A percentile compares a stretch with the other conserved stretches of the same genome.
Conservation (phyloP, 2,888 invertebrate genomes). For the Drosophila tanythrix region DNA sequence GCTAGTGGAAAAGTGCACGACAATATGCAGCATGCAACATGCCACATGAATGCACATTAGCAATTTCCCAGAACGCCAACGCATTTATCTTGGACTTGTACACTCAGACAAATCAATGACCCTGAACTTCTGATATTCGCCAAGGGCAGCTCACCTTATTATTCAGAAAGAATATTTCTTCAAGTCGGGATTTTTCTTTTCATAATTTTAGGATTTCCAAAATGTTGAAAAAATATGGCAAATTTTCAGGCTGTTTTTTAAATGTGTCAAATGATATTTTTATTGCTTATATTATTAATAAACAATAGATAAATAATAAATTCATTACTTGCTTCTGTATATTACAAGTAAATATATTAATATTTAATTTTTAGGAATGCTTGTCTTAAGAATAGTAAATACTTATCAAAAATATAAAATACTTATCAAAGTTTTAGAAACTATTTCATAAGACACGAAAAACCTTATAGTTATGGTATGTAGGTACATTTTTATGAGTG, state of each 20-base stretch:
- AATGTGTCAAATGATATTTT: neutral
- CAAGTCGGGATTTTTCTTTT: neutral
- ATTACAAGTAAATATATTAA: too few species aligned
- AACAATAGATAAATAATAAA: neutral
- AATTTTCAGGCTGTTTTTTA: neutral
- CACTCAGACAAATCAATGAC: neutral
- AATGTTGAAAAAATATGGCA: neutral
- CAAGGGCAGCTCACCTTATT: too few species aligned
- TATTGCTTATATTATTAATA: neutral
- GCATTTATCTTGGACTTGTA: constrained; percentile 72
- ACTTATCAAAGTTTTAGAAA: accelerated
- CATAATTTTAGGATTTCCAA: neutral
- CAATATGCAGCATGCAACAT: constrained; percentile 25
- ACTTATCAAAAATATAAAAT: too few species aligned
- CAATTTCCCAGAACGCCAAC: constrained; percentile 83
- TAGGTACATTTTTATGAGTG: too few species aligned
- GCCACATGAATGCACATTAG: constrained; percentile 53
- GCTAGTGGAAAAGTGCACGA: constrained; percentile 39
- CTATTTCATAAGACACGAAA: neutral
- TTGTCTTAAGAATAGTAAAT: too few species aligned
- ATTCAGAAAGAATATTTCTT: neutral
- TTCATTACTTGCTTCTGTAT: too few species aligned
- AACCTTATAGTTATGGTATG: too few species aligned
- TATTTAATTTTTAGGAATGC: too few species aligned
- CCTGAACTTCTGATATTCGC: neutral